Conservation (phyloP, 2,797 vertebrate genomes). For the Simalia tracyae region DNA sequence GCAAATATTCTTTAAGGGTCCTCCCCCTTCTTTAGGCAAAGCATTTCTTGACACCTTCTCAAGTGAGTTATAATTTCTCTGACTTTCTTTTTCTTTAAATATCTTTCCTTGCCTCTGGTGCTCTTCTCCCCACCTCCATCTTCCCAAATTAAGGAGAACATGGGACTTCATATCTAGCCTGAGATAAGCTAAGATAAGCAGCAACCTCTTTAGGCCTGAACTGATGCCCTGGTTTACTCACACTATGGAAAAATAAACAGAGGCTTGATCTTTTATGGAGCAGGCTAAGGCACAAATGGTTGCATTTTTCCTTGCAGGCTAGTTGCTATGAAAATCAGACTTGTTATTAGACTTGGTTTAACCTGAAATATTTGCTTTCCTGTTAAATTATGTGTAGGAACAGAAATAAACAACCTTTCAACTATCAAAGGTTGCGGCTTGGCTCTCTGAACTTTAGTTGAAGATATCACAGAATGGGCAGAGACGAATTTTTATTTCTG, state of each 20-base stretch:
- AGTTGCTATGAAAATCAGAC: not conserved
- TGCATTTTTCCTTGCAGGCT: not conserved
- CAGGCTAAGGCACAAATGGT: not conserved
- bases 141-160: not conserved
- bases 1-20: not conserved
- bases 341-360: not conserved
- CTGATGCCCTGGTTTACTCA: not conserved
- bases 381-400: not conserved
- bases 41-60: not conserved
- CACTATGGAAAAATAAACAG: not conserved
- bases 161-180: not conserved
- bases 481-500: not conserved
- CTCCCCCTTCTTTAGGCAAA: not conserved
- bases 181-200: not conserved
- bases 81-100: not conserved
- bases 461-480: not conserved
- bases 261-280: not conserved
- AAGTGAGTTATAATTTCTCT: not conserved
- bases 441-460: not conserved
- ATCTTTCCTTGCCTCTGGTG: not conserved
- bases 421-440: not conserved
- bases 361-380: not conserved
- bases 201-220: not conserved
- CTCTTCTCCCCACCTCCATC: not conserved
- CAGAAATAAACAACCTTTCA: not conserved